phyloP scores from a whole-genome alignment of 2,888 invertebrate genomes.

The Plutella xylostella region DNA sequence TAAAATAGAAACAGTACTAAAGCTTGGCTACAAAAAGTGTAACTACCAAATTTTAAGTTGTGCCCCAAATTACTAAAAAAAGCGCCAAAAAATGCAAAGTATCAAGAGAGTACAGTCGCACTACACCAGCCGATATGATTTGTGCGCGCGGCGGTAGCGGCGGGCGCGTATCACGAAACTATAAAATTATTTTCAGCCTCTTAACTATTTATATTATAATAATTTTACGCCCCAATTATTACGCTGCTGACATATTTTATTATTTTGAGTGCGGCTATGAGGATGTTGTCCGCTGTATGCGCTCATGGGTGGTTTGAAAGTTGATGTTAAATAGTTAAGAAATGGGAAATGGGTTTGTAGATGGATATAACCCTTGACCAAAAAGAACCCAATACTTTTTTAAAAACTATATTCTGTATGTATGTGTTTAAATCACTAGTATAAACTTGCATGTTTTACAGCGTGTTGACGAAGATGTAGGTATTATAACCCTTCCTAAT shows the following conservation, averaged over 20 bases:
- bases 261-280: conserved; percentile 59
- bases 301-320: too few relatives aligned
- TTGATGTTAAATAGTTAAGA: too few relatives aligned
- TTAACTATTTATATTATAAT: conserved; percentile 68
- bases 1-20: too few relatives aligned
- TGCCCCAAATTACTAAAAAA: background rate
- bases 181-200: conserved; percentile 55
- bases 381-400: too few relatives aligned
- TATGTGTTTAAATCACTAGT: too few relatives aligned
- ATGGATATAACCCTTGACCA: too few relatives aligned
- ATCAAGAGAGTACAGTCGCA: conserved; percentile 31
- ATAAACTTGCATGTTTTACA: too few relatives aligned
- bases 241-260: conserved; percentile 60
- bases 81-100: conserved; percentile 22
- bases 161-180: conserved; percentile 46
- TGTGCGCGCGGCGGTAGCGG: conserved; percentile 41
- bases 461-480: too few relatives aligned
- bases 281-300: conserved; percentile 34
- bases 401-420: too few relatives aligned
- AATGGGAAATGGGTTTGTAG: too few relatives aligned
- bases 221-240: conserved; percentile 66
- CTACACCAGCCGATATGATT: conserved; percentile 50
- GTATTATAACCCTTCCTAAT: too few relatives aligned
- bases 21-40: too few relatives aligned
- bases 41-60: background rate